These are phyloP conservation scores for Julus scandinavius DNA, from an alignment of 2,888 invertebrate species.

Conservation along the genomic window DNA sequence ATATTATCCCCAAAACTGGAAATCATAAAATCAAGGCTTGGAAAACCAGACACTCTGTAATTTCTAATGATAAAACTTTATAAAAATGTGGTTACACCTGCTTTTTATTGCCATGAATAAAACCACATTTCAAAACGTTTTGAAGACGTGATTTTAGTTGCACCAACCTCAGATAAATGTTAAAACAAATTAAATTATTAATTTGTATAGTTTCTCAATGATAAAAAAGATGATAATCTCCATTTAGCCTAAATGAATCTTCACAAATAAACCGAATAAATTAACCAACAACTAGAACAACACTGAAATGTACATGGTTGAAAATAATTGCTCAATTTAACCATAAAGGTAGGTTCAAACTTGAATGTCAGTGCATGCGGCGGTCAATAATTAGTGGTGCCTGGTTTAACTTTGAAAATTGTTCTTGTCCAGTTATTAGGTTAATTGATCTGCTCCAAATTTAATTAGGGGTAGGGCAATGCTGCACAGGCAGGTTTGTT, in stretches of 20 bases:
- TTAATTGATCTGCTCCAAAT: neutral
- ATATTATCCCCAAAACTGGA: neutral
- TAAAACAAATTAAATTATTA: neutral
- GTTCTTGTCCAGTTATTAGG: slow-evolving; percentile 29
- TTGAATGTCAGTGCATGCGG: neutral
- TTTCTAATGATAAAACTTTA: neutral
- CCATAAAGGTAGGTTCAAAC: neutral
- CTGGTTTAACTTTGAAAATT: neutral
- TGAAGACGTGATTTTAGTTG: neutral
- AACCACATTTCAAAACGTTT: slow-evolving; percentile 6
- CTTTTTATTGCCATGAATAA: slow-evolving; percentile 1
- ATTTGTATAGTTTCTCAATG: neutral
- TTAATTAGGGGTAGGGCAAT: slow-evolving; percentile 31
- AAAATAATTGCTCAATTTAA: neutral
- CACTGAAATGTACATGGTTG: too few relatives aligned
- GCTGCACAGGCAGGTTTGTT: neutral
- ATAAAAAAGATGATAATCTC: neutral
- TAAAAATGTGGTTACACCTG: neutral
- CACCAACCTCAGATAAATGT: neutral
- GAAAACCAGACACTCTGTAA: neutral
- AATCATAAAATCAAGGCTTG: neutral
- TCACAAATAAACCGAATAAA: neutral
- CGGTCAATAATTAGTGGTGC: neutral
- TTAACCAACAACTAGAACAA: too few relatives aligned
- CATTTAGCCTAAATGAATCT: neutral